Conservation (phyloP, 2,888 invertebrate genomes). For the Endotricha flammealis region DNA sequence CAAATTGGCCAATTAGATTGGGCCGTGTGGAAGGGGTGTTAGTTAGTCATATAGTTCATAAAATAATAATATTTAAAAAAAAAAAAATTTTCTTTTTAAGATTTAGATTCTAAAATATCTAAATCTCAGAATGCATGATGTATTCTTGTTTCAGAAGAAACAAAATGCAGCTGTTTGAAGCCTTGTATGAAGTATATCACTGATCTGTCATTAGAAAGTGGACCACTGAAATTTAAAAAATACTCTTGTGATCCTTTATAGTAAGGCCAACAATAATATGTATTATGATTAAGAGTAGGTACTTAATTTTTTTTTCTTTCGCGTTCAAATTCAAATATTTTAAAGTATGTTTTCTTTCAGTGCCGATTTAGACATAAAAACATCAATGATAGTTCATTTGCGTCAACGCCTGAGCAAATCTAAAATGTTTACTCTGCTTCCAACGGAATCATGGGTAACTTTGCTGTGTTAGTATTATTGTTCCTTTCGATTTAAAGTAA, state of each 20-base stretch:
- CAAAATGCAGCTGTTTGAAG: slow-evolving; percentile 52
- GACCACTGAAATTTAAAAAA: slow-evolving; percentile 28
- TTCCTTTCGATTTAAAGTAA: not conserved
- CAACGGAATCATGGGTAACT: slow-evolving; percentile 65
- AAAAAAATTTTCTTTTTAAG: too few species aligned
- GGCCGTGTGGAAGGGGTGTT: too few species aligned
- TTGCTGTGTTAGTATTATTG: slow-evolving; percentile 51
- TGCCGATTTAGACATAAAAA: slow-evolving; percentile 34
- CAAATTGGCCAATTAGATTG: too few species aligned
- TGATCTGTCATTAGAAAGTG: slow-evolving; percentile 33
- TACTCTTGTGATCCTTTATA: slow-evolving; percentile 46
- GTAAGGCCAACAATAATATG: slow-evolving; percentile 42
- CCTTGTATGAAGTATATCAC: slow-evolving; percentile 45
- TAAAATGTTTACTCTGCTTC: slow-evolving; percentile 40
- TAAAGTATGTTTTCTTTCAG: slow-evolving; percentile 30
- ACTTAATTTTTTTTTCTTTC: too few species aligned
- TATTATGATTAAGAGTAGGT: too few species aligned
- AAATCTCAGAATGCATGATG: too few species aligned
- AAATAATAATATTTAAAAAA: too few species aligned
- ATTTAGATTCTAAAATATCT: too few species aligned
- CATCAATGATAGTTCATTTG: slow-evolving; percentile 40
- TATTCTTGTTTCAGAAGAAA: too few species aligned
- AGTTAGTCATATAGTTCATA: too few species aligned
- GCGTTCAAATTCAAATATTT: too few species aligned
- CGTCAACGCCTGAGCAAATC: slow-evolving; percentile 40